Conservation (phyloP, 2,797 vertebrate species). For the Eurystomus glaucurus region DNA sequence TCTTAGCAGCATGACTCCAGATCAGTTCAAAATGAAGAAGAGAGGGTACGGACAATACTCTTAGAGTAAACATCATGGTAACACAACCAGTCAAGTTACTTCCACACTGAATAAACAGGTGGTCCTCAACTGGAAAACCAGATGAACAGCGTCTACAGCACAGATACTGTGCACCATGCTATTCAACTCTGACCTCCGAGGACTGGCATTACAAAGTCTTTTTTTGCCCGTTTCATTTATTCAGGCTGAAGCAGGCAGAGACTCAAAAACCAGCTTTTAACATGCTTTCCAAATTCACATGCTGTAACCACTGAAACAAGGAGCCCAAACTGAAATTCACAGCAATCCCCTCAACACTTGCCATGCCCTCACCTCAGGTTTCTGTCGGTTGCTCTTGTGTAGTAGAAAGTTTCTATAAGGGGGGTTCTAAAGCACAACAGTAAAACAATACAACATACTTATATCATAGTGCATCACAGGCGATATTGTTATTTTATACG, state of each 20-base stretch:
- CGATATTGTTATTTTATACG: background rate
- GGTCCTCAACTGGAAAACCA: background rate
- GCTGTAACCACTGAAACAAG: slow-evolving; percentile 39
- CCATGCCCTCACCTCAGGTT: slow-evolving; percentile 72
- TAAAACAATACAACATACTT: slow-evolving; percentile 56
- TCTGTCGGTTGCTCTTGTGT: slow-evolving; percentile 71
- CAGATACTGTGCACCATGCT: background rate
- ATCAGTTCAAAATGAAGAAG: background rate
- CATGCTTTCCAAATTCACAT: slow-evolving; percentile 60
- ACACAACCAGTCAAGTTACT: background rate
- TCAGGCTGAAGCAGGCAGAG: slow-evolving; percentile 30
- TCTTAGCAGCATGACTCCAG: background rate
- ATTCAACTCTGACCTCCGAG: background rate
- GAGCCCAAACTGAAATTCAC: background rate
- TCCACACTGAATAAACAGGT: background rate
- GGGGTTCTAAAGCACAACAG: slow-evolving; percentile 68
- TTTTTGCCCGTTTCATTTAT: background rate
- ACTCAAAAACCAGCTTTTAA: background rate
- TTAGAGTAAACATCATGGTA: background rate
- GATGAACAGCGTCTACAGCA: background rate
- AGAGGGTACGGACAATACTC: background rate
- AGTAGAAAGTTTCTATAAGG: slow-evolving; percentile 72
- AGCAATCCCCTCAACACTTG: slow-evolving; percentile 43
- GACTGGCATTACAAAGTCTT: background rate
- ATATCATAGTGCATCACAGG: background rate